Conservation (phyloP, 2,888 invertebrate genomes). For the Lepidocyrtinus sp. region DNA sequence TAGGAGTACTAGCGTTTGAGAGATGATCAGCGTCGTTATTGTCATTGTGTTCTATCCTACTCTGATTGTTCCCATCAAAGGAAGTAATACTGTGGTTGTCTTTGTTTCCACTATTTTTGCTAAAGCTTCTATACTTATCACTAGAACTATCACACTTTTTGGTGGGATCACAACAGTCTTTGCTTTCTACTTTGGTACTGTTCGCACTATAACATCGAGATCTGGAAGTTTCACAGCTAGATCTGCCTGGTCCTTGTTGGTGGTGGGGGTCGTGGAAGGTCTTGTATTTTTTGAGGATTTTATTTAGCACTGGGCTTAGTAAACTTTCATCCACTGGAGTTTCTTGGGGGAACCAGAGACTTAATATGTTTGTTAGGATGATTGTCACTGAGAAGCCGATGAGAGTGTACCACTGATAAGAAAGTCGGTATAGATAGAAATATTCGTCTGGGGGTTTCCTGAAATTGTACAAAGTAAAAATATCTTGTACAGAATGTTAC, state of each 20-base stretch:
- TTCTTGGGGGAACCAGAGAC: conserved; percentile 65
- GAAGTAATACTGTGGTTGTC: conserved; percentile 12
- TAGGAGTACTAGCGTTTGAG: conserved; percentile 20
- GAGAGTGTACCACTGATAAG: conserved; percentile 74
- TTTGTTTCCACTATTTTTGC: neutral
- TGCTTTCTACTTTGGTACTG: conserved; percentile 22
- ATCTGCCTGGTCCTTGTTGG: conserved; percentile 9
- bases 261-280: neutral
- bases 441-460: conserved; percentile 65
- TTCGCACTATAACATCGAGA: conserved; percentile 18
- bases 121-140: conserved; percentile 14
- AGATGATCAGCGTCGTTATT: conserved; percentile 14
- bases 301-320: conserved; percentile 62
- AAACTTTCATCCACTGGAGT: conserved; percentile 57
- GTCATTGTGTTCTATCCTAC: neutral
- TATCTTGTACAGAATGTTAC: neutral
- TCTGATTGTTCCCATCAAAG: neutral
- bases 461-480: conserved; percentile 7
- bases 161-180: neutral
- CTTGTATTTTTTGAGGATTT: conserved; percentile 37
- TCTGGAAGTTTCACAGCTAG: conserved; percentile 1
- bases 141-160: conserved; percentile 5
- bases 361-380: conserved; percentile 56
- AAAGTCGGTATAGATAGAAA: conserved; percentile 72
- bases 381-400: conserved; percentile 72